Evolutionary conservation across 2,797 vertebrate species (phyloP), one percentile per base, ranked within the genome.

Genomic region (Pampus argenteus): DNA sequence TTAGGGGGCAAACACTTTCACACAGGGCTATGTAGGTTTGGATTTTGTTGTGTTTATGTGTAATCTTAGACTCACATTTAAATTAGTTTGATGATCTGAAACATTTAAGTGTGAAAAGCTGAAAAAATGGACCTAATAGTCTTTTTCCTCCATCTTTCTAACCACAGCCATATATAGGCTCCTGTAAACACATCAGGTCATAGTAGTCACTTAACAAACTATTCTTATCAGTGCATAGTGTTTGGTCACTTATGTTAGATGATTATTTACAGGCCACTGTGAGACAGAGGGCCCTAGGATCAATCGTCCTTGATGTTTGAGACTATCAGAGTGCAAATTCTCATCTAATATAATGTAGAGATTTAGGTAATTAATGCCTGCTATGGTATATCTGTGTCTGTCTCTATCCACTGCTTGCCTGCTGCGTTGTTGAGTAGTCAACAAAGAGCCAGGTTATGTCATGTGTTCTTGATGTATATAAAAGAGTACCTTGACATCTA

Each of bases 251-350:
- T 76, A 58, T 73, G 59, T 74, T 62, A 79, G 67, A 78, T 81
- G 76, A 87, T 87, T 79, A 83, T 87, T 87, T 79, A 75, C 75
- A 69, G 72, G 76, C 25, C 73, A 70, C 81, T 80, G 65, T 58
- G 76, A 86, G 78, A 88, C 83, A 83, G 88, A 89, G 81, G 81
- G 84, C 56, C 56, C 50, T 9, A 6, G 58, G 71, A 84, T 86
- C 67, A 91, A 89, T 85, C 87, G 81, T 82, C 70, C 81, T 87
- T 78, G 66, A 76, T 82, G 79, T 77, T 90, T 89, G 85, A 83
- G 72, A 48, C 78, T 74, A 50, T 76, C 76, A 74, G 64, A 82
- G 76, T 74, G 66, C 82, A 71, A n/a, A n/a, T n/a, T n/a, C n/a
- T n/a, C n/a, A n/a, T n/a, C n/a, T n/a, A n/a, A n/a, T n/a, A n/a